Base-by-base conservation (phyloP, 2,888 invertebrate species). In the Hydropsyche betteni region DNA sequence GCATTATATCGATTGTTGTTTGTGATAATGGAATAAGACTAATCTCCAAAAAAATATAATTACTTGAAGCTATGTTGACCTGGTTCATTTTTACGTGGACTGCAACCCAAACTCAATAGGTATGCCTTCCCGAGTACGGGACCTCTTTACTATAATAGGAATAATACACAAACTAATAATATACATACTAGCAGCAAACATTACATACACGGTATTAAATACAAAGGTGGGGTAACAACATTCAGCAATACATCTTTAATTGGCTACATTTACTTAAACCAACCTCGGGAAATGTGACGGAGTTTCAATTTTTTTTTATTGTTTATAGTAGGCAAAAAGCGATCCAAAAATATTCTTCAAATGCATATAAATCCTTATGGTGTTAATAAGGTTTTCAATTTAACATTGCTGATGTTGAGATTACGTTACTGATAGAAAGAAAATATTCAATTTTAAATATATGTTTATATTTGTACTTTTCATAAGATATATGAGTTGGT, bases 81-180 rank as follows among this genome's bases (percentile, higher is more conserved):
- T 16, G 38, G 38, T 38, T 6, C 38, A n/a, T 24, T 14, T 52
- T 72, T 61, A 72, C 50, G 58, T 44, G 55, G 72, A 58, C 72
- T 72, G 72, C 72, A 72, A 72, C 55, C 72, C 72, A 61, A 72
- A 72, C 72, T 72, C 72, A 24, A 72, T 72, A 12, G 72, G 72
- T 58, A 79, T 77, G 24, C 77, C 79, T 36, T 79, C 79, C 44
- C 79, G 68, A 70, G 79, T 79, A 75, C 79, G 70, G 33, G 79
- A 79, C 51, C 79, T 71, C 69, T 79, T 79, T 51, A 79, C 79
- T 79, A 74, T 72, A 74, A 78, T 33, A 64, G 55, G 72, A 75
- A 73, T 71, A 74, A 75, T 68, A 76, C 50, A 64, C 68, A 74
- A n/a, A 44, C 61, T 38, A 58, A 58, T 44, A 33, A 53, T 70